Evolutionary conservation across 53 echinoderm and acorn worm genomes (phyloP).

Genomic region (Henricia sp.): DNA sequence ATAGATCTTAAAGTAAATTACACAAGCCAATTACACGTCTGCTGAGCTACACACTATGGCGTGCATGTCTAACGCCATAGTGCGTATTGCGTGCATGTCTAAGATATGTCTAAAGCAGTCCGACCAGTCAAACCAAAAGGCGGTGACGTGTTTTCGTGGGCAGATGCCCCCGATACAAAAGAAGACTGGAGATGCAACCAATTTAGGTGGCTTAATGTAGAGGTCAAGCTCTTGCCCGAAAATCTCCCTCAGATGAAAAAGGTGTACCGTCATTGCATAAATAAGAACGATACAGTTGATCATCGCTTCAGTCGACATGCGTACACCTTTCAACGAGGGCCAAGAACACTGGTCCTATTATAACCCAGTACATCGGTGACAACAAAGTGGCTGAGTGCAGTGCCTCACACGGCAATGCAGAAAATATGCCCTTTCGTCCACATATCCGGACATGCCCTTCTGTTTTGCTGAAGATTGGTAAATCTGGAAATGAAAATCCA

Average conservation of each 20-base stretch:
- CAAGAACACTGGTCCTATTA: background rate
- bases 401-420: background rate
- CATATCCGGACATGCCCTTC: background rate
- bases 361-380: background rate
- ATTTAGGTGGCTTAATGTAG: background rate
- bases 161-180: background rate
- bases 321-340: background rate
- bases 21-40: too few relatives aligned
- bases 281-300: background rate
- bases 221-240: background rate
- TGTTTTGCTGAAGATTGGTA: background rate
- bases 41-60: too few relatives aligned
- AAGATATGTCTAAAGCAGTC: background rate
- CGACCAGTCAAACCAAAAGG: background rate
- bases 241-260: background rate
- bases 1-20: too few relatives aligned
- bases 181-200: background rate
- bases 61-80: background rate
- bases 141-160: slow-evolving; percentile 1
- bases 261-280: background rate
- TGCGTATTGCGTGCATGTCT: background rate
- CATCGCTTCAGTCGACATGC: background rate
- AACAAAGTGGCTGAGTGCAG: background rate
- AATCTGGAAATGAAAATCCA: background rate
- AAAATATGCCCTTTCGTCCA: background rate